Evolutionary conservation across 2,797 vertebrate genomes (phyloP).

Genomic region (Pseudomugil gertrudae): DNA sequence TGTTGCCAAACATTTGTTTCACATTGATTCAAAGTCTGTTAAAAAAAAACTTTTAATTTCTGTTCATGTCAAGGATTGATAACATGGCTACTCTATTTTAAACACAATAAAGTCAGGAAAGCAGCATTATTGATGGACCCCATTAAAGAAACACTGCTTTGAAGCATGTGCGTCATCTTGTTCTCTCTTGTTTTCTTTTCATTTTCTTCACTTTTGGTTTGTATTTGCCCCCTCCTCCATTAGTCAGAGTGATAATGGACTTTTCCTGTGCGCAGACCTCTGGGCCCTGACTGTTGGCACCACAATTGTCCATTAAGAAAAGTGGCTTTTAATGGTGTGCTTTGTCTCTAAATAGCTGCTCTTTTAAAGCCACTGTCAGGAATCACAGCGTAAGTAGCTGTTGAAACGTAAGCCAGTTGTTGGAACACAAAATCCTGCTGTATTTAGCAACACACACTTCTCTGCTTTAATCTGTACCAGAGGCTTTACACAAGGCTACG

Average conservation of each 20-base stretch:
- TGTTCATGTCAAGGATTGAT: constrained; percentile 68
- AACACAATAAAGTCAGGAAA: constrained; percentile 68
- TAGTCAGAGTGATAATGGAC: constrained; percentile 76
- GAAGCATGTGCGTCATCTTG: constrained; percentile 61
- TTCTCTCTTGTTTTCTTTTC: constrained; percentile 67
- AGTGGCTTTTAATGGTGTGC: constrained; percentile 52
- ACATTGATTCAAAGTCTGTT: constrained; percentile 65
- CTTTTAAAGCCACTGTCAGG: constrained; percentile 35
- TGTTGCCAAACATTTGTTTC: constrained; percentile 81
- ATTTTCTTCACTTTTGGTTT: constrained; percentile 56
- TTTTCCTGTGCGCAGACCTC: constrained; percentile 69
- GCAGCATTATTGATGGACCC: constrained; percentile 73
- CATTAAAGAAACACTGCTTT: constrained; percentile 74
- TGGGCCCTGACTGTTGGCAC: constrained; percentile 48
- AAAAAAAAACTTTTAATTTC: constrained; percentile 58
- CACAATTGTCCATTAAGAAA: constrained; percentile 59
- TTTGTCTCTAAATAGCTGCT: constrained; percentile 54
- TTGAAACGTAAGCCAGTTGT: constrained; percentile 10
- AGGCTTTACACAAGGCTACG: constrained; percentile 52
- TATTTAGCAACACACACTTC: not conserved
- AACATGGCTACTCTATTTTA: constrained; percentile 59
- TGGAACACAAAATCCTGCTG: constrained; percentile 17
- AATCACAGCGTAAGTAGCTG: constrained; percentile 8
- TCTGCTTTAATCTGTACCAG: constrained; percentile 37
- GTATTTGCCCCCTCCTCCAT: constrained; percentile 62